Evolutionary conservation across 2,888 invertebrate genomes (phyloP).

Genomic region (Glomeris marginata): DNA sequence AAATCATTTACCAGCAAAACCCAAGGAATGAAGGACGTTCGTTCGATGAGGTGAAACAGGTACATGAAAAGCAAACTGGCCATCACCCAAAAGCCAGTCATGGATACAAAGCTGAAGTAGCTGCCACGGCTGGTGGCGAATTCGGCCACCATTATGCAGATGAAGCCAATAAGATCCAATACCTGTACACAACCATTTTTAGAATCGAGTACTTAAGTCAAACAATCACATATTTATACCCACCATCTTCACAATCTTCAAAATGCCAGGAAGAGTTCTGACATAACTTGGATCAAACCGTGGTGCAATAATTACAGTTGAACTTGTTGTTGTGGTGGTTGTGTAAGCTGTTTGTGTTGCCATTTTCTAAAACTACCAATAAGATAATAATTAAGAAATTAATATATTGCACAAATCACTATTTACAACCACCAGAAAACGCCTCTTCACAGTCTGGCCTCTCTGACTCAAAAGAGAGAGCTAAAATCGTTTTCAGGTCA

Average conservation of each 20-base stretch:
- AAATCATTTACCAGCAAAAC: slow-evolving; percentile 59
- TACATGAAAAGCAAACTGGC: slow-evolving; percentile 61
- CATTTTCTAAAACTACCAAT: too few relatives aligned
- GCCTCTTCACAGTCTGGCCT: too few relatives aligned
- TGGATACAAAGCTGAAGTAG: slow-evolving; percentile 62
- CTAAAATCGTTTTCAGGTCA: too few relatives aligned
- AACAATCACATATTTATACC: slow-evolving; percentile 28
- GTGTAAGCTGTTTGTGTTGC: slow-evolving; percentile 27
- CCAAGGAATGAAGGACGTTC: slow-evolving; percentile 73
- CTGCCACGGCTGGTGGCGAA: slow-evolving; percentile 41
- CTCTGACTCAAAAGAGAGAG: too few relatives aligned
- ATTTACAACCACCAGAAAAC: too few relatives aligned
- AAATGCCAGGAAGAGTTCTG: slow-evolving; percentile 52
- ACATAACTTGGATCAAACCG: slow-evolving; percentile 58
- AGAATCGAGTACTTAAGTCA: background rate
- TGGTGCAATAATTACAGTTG: slow-evolving; percentile 39
- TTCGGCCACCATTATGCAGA: slow-evolving; percentile 53
- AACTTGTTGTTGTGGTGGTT: slow-evolving; percentile 46
- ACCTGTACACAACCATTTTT: slow-evolving; percentile 20
- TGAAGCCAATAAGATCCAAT: slow-evolving; percentile 48
- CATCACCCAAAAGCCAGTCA: slow-evolving; percentile 74
- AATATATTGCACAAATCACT: too few relatives aligned
- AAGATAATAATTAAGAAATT: too few relatives aligned
- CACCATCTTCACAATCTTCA: slow-evolving; percentile 62
- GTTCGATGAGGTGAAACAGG: slow-evolving; percentile 71